Evolutionary conservation across 2,888 invertebrate species (phyloP), one percentile per base, ranked within the genome.

Genomic region (Mylabris sibirica): DNA sequence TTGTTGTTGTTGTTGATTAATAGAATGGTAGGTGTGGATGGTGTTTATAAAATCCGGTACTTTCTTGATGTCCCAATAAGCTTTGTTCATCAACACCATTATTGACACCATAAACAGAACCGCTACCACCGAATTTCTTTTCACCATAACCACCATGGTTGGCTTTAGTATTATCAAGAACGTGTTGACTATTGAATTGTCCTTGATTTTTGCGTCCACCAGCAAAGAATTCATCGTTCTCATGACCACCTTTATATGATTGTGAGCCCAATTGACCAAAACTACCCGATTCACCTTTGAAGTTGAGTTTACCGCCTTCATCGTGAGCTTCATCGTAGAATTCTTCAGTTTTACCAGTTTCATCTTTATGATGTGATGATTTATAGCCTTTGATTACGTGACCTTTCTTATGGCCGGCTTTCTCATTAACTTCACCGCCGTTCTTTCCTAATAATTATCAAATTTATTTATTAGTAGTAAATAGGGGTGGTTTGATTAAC

Each of bases 371-470:
- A 79, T 90, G 89, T 3, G 90, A 89, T 4, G 88, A 86, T 79
- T 91, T 90, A 82, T 88, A 90, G n/a, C 90, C 90, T 80, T 90
- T 90, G 80, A 89, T 88, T 14, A 87, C 87, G 78, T 90, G 90
- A 0, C 90, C 90, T 73, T 90, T 90, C 77, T 89, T 89, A 80
- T 90, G 90, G 59, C 88, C 88, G 64, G 87, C 87, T 4, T 88
- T 87, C 74, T 87, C 86, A 68, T 89, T 88, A 38, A 88, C 75
- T 72, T 88, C 86, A 64, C 87, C 88, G 65, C 88, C 89, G 66
- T 88, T 88, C 70, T 87, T 30, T 30, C 30, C 30, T 30, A 8
- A 30, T 6, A 30, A 30, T 30, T 30, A 2, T 30, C 30, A 30
- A 30, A 30, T 30, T 3, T 6, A 2, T 30, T 3, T 6, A 2